Conservation (phyloP, 2,888 invertebrate species). For the Tachina fera region DNA sequence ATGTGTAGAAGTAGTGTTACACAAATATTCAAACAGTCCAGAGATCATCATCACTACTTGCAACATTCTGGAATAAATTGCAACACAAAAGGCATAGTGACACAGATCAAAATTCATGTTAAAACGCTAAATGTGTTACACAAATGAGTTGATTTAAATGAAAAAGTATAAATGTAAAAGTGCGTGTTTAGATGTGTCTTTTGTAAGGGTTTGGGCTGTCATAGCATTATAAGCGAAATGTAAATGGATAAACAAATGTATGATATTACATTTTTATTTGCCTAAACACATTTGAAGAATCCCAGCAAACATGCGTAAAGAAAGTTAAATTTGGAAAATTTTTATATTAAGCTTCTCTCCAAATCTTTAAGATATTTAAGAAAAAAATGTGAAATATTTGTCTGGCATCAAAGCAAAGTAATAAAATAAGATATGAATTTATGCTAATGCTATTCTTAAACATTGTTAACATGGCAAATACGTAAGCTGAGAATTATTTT, state of each 20-base stretch:
- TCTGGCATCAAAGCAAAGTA: not conserved
- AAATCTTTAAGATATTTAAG: too few relatives aligned
- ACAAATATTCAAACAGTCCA: not conserved
- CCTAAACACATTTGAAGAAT: not conserved
- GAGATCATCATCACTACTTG: not conserved
- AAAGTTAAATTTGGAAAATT: not conserved
- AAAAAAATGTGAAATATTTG: too few relatives aligned
- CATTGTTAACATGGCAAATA: not conserved
- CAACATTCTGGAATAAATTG: conserved; percentile 53
- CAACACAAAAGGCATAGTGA: conserved; percentile 65
- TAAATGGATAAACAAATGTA: not conserved
- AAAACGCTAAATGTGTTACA: conserved; percentile 62
- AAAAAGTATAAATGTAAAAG: not conserved
- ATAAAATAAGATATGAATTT: not conserved
- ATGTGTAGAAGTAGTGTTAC: conserved; percentile 1
- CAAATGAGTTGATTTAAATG: conserved; percentile 56
- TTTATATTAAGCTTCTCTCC: too few relatives aligned
- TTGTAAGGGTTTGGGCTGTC: too few relatives aligned
- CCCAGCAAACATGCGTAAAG: not conserved
- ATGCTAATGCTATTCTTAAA: not conserved
- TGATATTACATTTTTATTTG: not conserved
- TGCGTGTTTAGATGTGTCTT: not conserved
- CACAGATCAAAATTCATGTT: conserved; percentile 66
- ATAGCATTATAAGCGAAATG: not conserved
- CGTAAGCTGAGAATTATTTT: too few relatives aligned